A percentile compares a stretch with the other conserved stretches of the same genome.
Conservation (phyloP, 2,888 invertebrate species). For the Sesamia inferens region DNA sequence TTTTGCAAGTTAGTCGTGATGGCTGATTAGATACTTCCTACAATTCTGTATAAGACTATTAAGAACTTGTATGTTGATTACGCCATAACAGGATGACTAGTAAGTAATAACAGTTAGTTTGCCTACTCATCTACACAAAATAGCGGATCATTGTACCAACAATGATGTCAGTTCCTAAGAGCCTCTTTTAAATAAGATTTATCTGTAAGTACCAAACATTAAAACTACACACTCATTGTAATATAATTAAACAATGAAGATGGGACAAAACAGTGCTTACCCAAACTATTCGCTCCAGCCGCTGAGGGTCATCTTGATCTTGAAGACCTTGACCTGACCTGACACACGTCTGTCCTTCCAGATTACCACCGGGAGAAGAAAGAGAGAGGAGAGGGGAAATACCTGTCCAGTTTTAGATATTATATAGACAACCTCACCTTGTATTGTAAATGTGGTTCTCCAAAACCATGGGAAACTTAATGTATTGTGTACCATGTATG, state of each 20-base stretch:
- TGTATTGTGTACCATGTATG: neutral
- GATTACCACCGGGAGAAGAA: too few species aligned
- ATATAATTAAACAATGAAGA: neutral
- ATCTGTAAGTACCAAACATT: neutral
- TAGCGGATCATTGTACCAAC: conserved; percentile 12
- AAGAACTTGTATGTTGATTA: conserved; percentile 14
- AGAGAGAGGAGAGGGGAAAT: too few species aligned
- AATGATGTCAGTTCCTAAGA: neutral
- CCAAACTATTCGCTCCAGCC: neutral
- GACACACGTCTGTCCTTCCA: too few species aligned
- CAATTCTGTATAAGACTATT: neutral
- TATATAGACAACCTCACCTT: neutral
- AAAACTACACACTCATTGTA: neutral
- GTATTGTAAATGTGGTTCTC: neutral
- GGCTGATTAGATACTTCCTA: neutral
- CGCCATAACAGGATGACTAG: conserved; percentile 33
- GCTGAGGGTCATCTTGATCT: neutral
- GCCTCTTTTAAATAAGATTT: neutral
- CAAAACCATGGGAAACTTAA: neutral
- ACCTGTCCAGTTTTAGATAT: neutral
- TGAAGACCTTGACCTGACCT: too few species aligned
- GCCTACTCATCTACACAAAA: conserved; percentile 30
- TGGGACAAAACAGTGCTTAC: neutral
- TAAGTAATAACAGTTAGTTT: conserved; percentile 16
- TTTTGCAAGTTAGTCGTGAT: too few species aligned